These are phyloP conservation scores for Hyalella azteca DNA, from an alignment of 2,888 invertebrate genomes.

Conservation along the genomic window DNA sequence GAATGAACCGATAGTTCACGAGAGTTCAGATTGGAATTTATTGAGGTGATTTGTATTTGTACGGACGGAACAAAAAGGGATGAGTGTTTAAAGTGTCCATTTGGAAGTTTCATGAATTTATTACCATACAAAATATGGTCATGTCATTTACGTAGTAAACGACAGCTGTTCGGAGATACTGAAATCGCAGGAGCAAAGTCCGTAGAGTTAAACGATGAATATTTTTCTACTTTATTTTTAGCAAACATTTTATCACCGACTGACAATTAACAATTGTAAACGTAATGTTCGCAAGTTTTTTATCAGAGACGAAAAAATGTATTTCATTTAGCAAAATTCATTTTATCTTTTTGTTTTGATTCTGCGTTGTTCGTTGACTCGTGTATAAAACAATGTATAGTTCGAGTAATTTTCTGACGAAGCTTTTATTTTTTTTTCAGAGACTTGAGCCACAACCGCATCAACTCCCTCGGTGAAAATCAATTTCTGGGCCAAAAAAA, in stretches of 20 bases:
- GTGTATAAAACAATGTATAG: no score
- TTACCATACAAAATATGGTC: no score
- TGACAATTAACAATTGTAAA: no score
- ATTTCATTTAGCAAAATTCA: no score
- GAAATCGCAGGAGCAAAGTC: not conserved
- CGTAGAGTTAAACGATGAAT: not conserved
- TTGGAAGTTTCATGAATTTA: no score
- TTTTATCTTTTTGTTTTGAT: no score
- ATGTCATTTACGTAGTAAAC: no score
- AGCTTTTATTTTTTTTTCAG: conserved; percentile 67
- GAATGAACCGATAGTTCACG: not conserved
- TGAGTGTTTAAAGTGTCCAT: not conserved
- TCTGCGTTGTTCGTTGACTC: no score
- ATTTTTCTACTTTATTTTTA: not conserved
- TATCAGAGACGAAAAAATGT: no score
- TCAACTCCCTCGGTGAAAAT: conserved; percentile 73
- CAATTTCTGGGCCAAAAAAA: conserved; percentile 76
- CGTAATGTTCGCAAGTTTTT: no score
- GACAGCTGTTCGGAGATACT: not conserved
- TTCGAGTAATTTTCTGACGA: no score
- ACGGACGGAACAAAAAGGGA: not conserved
- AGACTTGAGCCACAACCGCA: conserved; percentile 84
- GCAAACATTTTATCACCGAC: no score
- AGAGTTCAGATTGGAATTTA: not conserved
- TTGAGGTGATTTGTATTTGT: not conserved